phyloP scores from a whole-genome alignment of 2,888 invertebrate genomes.

The Thysanoteuthis rhombus region DNA sequence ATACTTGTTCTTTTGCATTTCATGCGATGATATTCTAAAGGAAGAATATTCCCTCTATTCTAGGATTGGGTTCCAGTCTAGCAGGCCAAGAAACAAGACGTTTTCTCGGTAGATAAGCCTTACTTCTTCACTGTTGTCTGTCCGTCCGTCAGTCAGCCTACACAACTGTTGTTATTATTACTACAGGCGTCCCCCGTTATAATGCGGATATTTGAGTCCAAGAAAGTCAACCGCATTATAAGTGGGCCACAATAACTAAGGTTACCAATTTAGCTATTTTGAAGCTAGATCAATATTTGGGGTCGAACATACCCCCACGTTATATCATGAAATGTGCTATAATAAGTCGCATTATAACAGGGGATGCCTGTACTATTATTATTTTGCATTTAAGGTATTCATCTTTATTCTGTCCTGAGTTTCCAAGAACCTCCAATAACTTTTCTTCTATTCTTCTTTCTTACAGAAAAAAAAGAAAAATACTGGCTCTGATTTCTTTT shows the following conservation, averaged over 20 bases:
- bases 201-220: too few species aligned
- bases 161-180: background rate
- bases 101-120: constrained; percentile 27
- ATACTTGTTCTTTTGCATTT: background rate
- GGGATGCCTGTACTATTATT: too few species aligned
- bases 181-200: too few species aligned
- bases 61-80: constrained; percentile 28
- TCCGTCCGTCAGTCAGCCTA: background rate
- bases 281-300: too few species aligned
- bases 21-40: constrained; percentile 21
- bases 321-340: too few species aligned
- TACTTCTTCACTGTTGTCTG: constrained; percentile 30
- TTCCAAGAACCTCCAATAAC: background rate
- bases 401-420: background rate
- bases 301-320: too few species aligned
- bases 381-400: background rate
- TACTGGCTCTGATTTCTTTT: too few species aligned
- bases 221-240: too few species aligned
- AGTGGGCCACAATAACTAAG: too few species aligned
- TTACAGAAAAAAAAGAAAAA: background rate
- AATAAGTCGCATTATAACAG: too few species aligned
- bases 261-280: too few species aligned
- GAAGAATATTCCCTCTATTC: constrained; percentile 26
- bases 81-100: constrained; percentile 28
- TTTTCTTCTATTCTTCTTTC: background rate